Conservation (phyloP, 2,113 vertebrate genomes). For the Grammomys dolichurus region DNA sequence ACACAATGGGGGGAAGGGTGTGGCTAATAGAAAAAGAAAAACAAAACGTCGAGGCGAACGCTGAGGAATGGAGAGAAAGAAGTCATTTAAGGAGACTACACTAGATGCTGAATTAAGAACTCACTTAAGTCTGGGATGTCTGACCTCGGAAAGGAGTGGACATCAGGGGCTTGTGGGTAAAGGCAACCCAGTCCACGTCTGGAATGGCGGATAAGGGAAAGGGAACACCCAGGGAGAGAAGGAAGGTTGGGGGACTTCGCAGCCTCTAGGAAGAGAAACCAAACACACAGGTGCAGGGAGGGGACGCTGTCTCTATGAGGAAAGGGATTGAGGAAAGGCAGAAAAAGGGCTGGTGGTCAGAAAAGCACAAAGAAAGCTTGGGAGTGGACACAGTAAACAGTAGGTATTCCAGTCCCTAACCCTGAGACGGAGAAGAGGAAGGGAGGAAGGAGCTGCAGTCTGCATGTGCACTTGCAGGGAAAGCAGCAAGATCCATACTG, state of each 20-base stretch:
- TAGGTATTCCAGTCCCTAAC: neutral
- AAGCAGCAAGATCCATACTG: neutral
- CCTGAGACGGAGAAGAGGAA: neutral
- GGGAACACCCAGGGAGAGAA: neutral
- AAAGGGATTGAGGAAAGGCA: neutral
- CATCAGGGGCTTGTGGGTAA: neutral
- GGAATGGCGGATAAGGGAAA: neutral
- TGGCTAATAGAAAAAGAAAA: neutral
- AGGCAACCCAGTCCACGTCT: neutral
- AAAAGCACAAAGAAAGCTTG: neutral
- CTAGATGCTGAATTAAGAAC: neutral
- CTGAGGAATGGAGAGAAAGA: neutral
- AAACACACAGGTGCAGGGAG: too few relatives aligned
- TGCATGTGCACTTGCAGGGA: too few relatives aligned
- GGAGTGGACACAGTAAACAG: too few relatives aligned
- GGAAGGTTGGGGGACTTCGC: neutral
- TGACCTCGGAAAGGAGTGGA: neutral
- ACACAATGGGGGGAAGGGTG: neutral
- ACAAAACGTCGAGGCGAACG: neutral
- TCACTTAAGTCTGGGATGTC: neutral
- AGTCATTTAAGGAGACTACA: neutral
- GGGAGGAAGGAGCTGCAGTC: neutral
- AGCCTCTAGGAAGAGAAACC: neutral
- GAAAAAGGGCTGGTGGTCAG: neutral
- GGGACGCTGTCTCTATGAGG: neutral